Evolutionary conservation across 2,797 vertebrate species (phyloP).

Genomic region (Florisuga fusca): DNA sequence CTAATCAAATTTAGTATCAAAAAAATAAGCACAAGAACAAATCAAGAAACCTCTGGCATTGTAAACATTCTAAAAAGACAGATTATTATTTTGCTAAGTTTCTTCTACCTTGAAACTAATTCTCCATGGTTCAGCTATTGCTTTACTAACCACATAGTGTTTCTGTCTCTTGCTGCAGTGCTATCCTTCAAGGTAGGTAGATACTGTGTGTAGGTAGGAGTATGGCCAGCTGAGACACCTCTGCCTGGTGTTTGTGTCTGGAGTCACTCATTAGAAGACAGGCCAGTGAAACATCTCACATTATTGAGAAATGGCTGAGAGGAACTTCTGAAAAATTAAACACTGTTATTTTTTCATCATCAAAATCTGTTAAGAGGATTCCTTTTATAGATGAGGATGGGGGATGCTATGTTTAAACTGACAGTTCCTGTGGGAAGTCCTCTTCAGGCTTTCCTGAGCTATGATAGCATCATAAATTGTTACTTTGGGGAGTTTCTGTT

Average conservation of each 20-base stretch:
- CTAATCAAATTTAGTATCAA: constrained; percentile 69
- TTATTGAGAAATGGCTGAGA: not conserved
- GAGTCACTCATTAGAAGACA: not conserved
- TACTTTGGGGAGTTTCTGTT: not conserved
- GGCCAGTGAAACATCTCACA: not conserved
- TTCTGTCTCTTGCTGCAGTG: not conserved
- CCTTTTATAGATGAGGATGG: not conserved
- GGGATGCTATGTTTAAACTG: not conserved
- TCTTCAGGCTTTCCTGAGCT: not conserved
- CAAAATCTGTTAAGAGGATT: not conserved
- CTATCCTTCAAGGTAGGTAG: not conserved
- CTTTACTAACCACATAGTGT: not conserved
- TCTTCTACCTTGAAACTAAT: constrained; percentile 65
- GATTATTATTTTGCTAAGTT: constrained; percentile 49
- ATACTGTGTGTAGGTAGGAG: not conserved
- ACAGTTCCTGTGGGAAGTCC: not conserved
- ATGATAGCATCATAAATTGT: not conserved
- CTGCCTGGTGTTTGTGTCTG: not conserved
- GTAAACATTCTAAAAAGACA: constrained; percentile 55
- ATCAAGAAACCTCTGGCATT: constrained; percentile 36
- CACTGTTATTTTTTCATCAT: not conserved
- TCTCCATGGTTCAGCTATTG: constrained; percentile 33
- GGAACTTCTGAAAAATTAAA: not conserved
- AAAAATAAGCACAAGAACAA: constrained; percentile 62
- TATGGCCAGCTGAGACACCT: not conserved